phyloP scores from a whole-genome alignment of 1,140 invertebrate genomes.

The Anoplophora glabripennis region DNA sequence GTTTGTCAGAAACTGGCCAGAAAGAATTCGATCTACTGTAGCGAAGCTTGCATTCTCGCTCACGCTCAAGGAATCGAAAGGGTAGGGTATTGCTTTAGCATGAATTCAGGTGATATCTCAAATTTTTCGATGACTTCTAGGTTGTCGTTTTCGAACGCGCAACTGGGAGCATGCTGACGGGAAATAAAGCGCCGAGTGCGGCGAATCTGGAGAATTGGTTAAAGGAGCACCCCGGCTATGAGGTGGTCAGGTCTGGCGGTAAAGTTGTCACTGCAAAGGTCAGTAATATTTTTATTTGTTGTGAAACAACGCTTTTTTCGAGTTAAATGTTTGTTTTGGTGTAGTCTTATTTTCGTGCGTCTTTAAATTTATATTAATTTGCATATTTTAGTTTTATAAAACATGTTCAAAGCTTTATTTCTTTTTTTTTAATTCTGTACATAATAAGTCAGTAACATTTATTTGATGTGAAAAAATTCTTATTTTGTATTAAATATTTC shows the following conservation, averaged over 20 bases:
- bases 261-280: constrained; percentile 41
- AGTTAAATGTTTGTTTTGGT: neutral
- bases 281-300: constrained; percentile 11
- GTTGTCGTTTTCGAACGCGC: constrained; percentile 74
- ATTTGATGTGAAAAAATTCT: too few species aligned
- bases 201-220: constrained; percentile 79
- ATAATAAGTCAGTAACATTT: too few species aligned
- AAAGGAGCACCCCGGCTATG: constrained; percentile 80
- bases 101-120: neutral
- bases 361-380: too few species aligned
- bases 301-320: too few species aligned
- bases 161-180: constrained; percentile 71
- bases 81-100: constrained; percentile 47
- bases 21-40: constrained; percentile 79
- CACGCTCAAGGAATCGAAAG: constrained; percentile 71
- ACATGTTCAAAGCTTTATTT: too few species aligned
- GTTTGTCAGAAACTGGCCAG: constrained; percentile 71
- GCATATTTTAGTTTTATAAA: too few species aligned
- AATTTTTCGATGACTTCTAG: constrained; percentile 12
- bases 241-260: constrained; percentile 67
- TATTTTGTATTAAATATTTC: neutral
- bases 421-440: too few species aligned
- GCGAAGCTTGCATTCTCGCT: constrained; percentile 79
- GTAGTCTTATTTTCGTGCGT: too few species aligned
- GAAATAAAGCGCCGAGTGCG: constrained; percentile 73